Evolutionary conservation across 2,797 vertebrate species (phyloP), one percentile per base, ranked within the genome.

Genomic region (Clarias laeviceps): DNA sequence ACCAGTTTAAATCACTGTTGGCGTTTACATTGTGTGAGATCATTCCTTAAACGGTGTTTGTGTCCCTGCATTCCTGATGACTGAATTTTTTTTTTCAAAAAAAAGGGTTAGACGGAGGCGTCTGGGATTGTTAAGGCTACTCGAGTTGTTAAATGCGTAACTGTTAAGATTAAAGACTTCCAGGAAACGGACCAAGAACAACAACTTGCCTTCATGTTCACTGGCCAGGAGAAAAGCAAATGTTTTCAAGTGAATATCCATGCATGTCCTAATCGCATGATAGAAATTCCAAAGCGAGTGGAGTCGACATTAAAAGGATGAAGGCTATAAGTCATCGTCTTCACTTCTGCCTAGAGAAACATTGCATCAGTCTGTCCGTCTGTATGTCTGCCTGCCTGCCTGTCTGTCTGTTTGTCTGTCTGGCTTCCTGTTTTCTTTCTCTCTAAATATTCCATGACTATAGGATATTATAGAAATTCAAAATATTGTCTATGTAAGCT

Each of bases 131-230:
- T 91, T 90, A 91, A 92, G 94, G 93, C 93, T 92, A 92, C 92
- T 92, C 92, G 91, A 91, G 92, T 90, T 93, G 92, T 93, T 93
- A 68, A 92, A 94, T 90, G 90, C 86, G 61, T 62, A 65, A 86
- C 87, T 88, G 77, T 94, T 93, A 93, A 94, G 93, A 93, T 93
- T 91, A 92, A 94, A 94, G 93, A 93, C 92, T 93, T 93, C 91
- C 93, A 94, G 91, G 89, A 89, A 93, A 89, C 86, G 89, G 89
- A 92, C 90, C 90, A 89, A 93, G 91, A 92, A 90, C 88, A 93
- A 92, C 90, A 92, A 87, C 74, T 92, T 89, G 88, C 83, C 90
- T 93, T 91, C 93, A 90, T 93, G 94, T 93, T 92, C 91, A 91
- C 90, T 92, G 91, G 91, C 89, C 91, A 82, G 86, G 90, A 91